Evolutionary conservation across 2,113 vertebrate species (phyloP).

Genomic region (Brachypteracias leptosomus): DNA sequence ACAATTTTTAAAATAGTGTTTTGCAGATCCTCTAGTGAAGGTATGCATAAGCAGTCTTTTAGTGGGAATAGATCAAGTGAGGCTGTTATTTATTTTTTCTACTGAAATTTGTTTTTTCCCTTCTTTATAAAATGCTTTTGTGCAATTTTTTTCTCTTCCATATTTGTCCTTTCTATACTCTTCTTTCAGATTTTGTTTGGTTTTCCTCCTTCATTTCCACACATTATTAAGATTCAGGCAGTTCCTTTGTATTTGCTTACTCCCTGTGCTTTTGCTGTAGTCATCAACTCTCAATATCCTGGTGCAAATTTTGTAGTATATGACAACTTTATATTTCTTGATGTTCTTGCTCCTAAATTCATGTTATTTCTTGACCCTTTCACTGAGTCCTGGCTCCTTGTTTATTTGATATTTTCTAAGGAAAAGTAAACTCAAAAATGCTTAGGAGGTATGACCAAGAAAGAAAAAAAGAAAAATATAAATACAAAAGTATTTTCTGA

Average conservation of each 20-base stretch:
- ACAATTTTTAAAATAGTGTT: background rate
- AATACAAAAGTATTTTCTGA: background rate
- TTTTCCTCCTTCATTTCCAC: background rate
- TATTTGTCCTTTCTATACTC: background rate
- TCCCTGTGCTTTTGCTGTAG: background rate
- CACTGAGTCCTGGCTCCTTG: background rate
- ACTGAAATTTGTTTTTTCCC: background rate
- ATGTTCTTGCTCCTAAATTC: background rate
- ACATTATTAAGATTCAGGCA: background rate
- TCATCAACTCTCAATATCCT: background rate
- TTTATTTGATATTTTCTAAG: background rate
- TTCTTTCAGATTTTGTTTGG: background rate
- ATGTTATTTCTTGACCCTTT: background rate
- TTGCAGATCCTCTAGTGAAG: background rate
- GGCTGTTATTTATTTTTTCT: background rate
- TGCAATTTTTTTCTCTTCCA: background rate
- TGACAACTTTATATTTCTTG: background rate
- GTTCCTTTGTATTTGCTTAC: background rate
- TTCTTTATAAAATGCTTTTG: background rate
- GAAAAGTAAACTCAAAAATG: background rate
- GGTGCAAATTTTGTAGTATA: background rate
- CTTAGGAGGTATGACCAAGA: background rate
- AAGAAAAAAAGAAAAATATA: background rate
- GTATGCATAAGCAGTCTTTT: background rate
- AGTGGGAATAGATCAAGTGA: background rate